Evolutionary conservation across 2,888 invertebrate genomes (phyloP).

Genomic region (Drosophila cracens): DNA sequence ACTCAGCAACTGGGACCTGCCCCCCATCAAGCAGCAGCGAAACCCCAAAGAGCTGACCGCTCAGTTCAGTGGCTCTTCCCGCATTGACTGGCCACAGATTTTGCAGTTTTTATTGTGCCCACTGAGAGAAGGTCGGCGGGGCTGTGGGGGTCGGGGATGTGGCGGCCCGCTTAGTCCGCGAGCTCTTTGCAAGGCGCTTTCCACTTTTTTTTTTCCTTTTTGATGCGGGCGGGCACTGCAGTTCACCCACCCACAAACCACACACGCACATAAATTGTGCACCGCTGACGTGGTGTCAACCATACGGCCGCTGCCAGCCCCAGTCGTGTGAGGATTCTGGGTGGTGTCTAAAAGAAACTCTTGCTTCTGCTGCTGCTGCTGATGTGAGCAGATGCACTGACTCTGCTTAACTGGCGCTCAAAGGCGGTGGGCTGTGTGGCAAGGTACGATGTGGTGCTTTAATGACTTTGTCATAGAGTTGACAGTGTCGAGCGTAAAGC

Average conservation of each 20-base stretch:
- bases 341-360: conserved; percentile 31
- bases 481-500: conserved; percentile 31
- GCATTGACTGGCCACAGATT: conserved; percentile 74
- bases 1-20: conserved; percentile 14
- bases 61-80: conserved; percentile 39
- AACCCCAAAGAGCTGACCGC: conserved; percentile 41
- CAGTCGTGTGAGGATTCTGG: conserved; percentile 20
- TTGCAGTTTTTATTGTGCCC: conserved; percentile 58
- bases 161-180: conserved; percentile 48
- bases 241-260: conserved; percentile 7
- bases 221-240: conserved; percentile 35
- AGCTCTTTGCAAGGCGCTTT: conserved; percentile 45
- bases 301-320: conserved; percentile 27
- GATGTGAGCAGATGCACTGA: conserved; percentile 38
- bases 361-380: conserved; percentile 3
- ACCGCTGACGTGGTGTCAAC: conserved; percentile 67
- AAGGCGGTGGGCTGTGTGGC: background rate
- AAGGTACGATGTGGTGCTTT: conserved; percentile 15
- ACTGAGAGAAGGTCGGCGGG: background rate
- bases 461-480: conserved; percentile 55
- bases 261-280: conserved; percentile 61
- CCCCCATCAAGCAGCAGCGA: conserved; percentile 1
- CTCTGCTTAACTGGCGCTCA: conserved; percentile 24
- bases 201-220: background rate
- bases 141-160: background rate